Evolutionary conservation across 2,113 vertebrate species (phyloP).

Genomic region (Emydura subglobosa): DNA sequence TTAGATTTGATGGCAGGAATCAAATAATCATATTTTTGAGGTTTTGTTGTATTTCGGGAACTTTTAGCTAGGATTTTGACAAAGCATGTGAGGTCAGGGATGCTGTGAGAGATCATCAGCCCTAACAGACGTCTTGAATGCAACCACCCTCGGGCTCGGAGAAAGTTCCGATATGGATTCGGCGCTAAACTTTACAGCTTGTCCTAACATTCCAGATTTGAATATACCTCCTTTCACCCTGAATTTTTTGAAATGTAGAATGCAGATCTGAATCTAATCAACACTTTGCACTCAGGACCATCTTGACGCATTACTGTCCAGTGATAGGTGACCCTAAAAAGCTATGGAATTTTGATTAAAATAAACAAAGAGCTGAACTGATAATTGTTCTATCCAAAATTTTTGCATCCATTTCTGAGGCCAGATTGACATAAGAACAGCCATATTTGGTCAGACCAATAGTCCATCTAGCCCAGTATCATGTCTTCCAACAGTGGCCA

Average conservation of each 20-base stretch:
- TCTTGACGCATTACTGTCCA: not conserved
- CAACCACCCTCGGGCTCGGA: not conserved
- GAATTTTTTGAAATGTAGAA: not conserved
- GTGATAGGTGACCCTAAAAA: not conserved
- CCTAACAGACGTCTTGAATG: not conserved
- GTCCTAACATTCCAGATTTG: constrained; percentile 1
- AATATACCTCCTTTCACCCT: not conserved
- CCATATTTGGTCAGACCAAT: too few species aligned
- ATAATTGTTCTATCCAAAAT: not conserved
- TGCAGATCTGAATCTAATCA: not conserved
- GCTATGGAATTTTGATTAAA: not conserved
- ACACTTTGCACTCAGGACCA: constrained; percentile 12
- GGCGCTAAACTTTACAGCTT: not conserved
- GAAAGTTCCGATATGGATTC: not conserved
- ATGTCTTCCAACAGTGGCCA: too few species aligned
- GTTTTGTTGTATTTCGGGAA: constrained; percentile 2
- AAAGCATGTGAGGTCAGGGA: not conserved
- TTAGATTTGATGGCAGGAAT: not conserved
- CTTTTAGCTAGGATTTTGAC: constrained; percentile 8
- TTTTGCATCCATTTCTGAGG: constrained; percentile 1
- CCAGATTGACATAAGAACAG: not conserved
- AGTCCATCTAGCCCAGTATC: too few species aligned
- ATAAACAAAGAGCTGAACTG: constrained; percentile 28
- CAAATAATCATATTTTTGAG: not conserved
- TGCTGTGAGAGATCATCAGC: not conserved